A percentile compares a stretch with the other conserved stretches of the same genome.
Evolutionary conservation across 1,140 invertebrate genomes (phyloP).

Genomic region (Hormaphis cornu): DNA sequence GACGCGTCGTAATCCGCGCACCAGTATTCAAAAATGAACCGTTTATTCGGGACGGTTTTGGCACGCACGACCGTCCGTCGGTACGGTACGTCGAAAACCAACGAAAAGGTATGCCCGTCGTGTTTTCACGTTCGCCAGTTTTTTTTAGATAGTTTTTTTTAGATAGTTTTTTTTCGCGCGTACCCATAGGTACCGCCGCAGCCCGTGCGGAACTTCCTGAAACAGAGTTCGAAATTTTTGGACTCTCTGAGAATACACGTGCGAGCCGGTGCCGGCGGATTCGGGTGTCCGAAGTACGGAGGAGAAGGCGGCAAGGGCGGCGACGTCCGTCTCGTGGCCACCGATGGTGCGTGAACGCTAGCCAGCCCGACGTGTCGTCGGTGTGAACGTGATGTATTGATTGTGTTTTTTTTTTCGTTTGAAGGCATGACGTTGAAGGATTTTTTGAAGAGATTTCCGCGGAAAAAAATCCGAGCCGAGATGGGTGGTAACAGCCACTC

Average conservation of each 20-base stretch:
- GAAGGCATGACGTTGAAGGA: slow-evolving; percentile 48
- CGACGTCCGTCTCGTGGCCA: slow-evolving; percentile 61
- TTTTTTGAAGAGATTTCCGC: slow-evolving; percentile 47
- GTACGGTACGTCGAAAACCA: too few relatives aligned
- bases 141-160: too few relatives aligned
- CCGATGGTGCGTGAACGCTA: slow-evolving; percentile 44
- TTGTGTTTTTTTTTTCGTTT: not conserved
- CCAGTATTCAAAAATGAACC: too few relatives aligned
- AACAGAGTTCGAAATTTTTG: slow-evolving; percentile 35
- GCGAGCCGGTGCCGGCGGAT: slow-evolving; percentile 50
- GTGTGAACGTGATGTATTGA: not conserved
- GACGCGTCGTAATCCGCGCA: too few relatives aligned
- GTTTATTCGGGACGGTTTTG: too few relatives aligned
- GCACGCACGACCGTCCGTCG: too few relatives aligned
- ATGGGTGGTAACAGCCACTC: slow-evolving; percentile 60
- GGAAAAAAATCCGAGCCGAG: slow-evolving; percentile 52
- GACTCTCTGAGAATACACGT: slow-evolving; percentile 37
- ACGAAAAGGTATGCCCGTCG: too few relatives aligned
- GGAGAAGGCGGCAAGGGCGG: slow-evolving; percentile 80
- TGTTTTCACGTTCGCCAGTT: too few relatives aligned
- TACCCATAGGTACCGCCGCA: too few relatives aligned
- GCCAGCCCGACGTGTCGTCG: not conserved
- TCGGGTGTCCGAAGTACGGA: slow-evolving; percentile 66
- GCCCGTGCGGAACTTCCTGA: slow-evolving; percentile 8
- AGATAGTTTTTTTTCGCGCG: too few relatives aligned